These are phyloP conservation scores for Eudemis profundana DNA, from an alignment of 2,888 invertebrate species.

Conservation along the genomic window DNA sequence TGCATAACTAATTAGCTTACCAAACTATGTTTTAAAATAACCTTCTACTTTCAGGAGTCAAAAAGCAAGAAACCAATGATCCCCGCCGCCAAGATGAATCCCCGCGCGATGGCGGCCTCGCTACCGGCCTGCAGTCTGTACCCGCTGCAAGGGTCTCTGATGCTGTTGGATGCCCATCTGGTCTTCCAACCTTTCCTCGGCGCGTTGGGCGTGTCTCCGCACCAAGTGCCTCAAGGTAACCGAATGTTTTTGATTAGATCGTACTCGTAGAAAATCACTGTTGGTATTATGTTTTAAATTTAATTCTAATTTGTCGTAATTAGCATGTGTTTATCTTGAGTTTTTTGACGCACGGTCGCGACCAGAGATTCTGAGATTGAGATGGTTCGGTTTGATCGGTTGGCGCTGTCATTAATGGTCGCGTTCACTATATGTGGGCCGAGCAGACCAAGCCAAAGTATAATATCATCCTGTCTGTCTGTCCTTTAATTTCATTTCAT, in stretches of 20 bases:
- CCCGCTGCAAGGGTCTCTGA: slow-evolving; percentile 92
- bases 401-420: too few species aligned
- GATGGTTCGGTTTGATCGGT: too few species aligned
- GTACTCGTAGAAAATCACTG: too few species aligned
- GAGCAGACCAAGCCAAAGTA: too few species aligned
- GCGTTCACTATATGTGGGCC: too few species aligned
- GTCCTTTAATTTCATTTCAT: too few species aligned
- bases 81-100: slow-evolving; percentile 78
- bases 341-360: too few species aligned
- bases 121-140: slow-evolving; percentile 88
- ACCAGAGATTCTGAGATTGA: too few species aligned
- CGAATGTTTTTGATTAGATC: not conserved
- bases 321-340: too few species aligned
- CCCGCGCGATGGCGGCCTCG: slow-evolving; percentile 69
- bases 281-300: too few species aligned
- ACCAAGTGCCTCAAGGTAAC: slow-evolving; percentile 88
- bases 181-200: slow-evolving; percentile 96
- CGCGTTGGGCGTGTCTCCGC: slow-evolving; percentile 95
- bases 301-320: too few species aligned
- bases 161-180: slow-evolving; percentile 95
- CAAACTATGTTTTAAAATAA: not conserved
- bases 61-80: slow-evolving; percentile 81
- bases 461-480: too few species aligned
- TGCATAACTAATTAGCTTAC: not conserved
- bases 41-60: slow-evolving; percentile 67